Evolutionary conservation across 30 jellyfish, hydroid and myxozoan species (phyloP).

Genomic region (Phacellophora camtschatica): DNA sequence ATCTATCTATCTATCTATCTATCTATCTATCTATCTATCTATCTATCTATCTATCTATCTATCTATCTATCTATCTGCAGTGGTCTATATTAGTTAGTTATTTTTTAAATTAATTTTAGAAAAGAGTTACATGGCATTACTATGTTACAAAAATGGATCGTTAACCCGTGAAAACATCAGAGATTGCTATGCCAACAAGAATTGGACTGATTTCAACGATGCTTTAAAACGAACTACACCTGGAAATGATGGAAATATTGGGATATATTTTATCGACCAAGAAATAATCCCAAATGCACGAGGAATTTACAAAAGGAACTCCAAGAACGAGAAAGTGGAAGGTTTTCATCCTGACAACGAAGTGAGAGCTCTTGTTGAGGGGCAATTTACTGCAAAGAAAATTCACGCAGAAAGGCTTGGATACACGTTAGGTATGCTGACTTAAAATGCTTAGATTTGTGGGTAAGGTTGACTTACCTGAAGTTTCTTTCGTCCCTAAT

Average conservation of each 20-base stretch:
- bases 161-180: conserved; percentile 73
- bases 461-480: too few relatives aligned
- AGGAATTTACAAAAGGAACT: conserved; percentile 75
- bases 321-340: conserved; percentile 25
- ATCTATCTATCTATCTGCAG: too few relatives aligned
- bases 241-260: conserved; percentile 81
- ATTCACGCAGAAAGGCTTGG: conserved; percentile 78
- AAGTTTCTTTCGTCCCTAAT: too few relatives aligned
- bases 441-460: too few relatives aligned
- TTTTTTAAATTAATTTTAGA: conserved; percentile 10
- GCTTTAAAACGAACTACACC: conserved; percentile 58
- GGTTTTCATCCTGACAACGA: conserved; percentile 43
- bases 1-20: too few relatives aligned
- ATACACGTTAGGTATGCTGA: conserved; percentile 34
- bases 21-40: too few relatives aligned
- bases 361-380: conserved; percentile 87
- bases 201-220: conserved; percentile 67
- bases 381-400: conserved; percentile 83
- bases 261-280: conserved; percentile 74
- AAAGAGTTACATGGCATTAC: conserved; percentile 76
- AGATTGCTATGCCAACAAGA: conserved; percentile 7
- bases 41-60: too few relatives aligned
- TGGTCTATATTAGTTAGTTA: too few relatives aligned
- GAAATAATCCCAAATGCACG: conserved; percentile 77
- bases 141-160: conserved; percentile 92